Evolutionary conservation across 2,113 vertebrate species (phyloP).

Genomic region (Spea multiplicata): DNA sequence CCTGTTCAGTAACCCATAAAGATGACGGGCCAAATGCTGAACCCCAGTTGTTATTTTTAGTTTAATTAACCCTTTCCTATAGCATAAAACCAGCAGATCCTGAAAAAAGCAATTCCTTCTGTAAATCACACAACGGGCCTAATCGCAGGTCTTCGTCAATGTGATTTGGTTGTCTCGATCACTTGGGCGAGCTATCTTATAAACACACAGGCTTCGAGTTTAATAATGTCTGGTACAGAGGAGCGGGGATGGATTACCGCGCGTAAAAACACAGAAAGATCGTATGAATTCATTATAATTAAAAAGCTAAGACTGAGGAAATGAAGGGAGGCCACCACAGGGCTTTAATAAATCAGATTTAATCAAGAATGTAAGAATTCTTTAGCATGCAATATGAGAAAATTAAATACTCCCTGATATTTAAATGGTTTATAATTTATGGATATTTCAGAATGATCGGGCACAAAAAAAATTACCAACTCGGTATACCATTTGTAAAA

Average conservation of each 20-base stretch:
- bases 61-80: too few species aligned
- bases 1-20: too few species aligned
- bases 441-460: slow-evolving; percentile 41
- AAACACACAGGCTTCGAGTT: slow-evolving; percentile 15
- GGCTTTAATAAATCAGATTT: slow-evolving; percentile 48
- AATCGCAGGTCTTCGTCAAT: background rate
- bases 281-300: slow-evolving; percentile 48
- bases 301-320: slow-evolving; percentile 42
- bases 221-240: slow-evolving; percentile 29
- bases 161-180: slow-evolving; percentile 19
- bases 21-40: too few species aligned
- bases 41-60: too few species aligned
- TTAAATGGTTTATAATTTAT: slow-evolving; percentile 48
- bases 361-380: slow-evolving; percentile 45
- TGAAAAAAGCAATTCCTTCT: background rate
- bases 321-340: slow-evolving; percentile 44
- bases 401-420: slow-evolving; percentile 45
- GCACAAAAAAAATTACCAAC: slow-evolving; percentile 1
- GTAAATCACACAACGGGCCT: background rate
- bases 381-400: slow-evolving; percentile 41
- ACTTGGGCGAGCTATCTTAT: slow-evolving; percentile 5
- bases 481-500: slow-evolving; percentile 18
- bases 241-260: slow-evolving; percentile 29
- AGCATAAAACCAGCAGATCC: background rate
- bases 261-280: slow-evolving; percentile 34